Evolutionary conservation across 2,888 invertebrate species (phyloP), one percentile per base, ranked within the genome.

Genomic region (Halictus quadricinctus): DNA sequence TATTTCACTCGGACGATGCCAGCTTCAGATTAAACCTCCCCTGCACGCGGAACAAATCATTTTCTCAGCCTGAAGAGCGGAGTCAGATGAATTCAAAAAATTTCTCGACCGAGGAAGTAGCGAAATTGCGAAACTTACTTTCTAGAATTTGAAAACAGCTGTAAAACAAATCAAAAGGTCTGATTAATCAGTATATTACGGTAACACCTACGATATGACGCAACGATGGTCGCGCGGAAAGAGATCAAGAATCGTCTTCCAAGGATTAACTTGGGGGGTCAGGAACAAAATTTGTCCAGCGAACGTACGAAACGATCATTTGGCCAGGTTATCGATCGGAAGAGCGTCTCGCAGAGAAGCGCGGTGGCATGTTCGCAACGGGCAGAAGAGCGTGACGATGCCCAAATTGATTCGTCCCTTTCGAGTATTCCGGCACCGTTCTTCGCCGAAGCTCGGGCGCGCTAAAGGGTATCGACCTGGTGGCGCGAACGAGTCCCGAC

Each of bases 321-420:
- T 69, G 4, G 41, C 0, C 41, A 1, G 36, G 18, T 41, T 70
- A 78, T 84, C 74, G 74, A 36, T 15, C 48, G 25, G n/a, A 10
- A 50, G 70, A 77, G 29, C 46, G 15, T 36, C 18, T 69, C 36
- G 21, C 64, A 13, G 18, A 13, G 25, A 36, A 21, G 25, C 76
- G 46, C 46, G 43, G 29, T 66, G 46, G 43, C 64, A 64, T 48
- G 64, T 29, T 7, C 64, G 76, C 2, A 70, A n/a, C 70, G 15
- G 29, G 48, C 74, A 36, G 50, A 36, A 43, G 76, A 41, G 58
- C 58, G 66, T 54, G 81, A 87, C 85, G 83, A 87, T 72, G 46
- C 76, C 80, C 75, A 88, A 88, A 88, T 88, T 88, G 85, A 87
- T 85, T 88, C 88, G 88, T 88, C 84, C 87, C 87, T 88, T 87